These are phyloP conservation scores for Drosophila pachea DNA, from an alignment of 1,140 invertebrate species.

Conservation along the genomic window DNA sequence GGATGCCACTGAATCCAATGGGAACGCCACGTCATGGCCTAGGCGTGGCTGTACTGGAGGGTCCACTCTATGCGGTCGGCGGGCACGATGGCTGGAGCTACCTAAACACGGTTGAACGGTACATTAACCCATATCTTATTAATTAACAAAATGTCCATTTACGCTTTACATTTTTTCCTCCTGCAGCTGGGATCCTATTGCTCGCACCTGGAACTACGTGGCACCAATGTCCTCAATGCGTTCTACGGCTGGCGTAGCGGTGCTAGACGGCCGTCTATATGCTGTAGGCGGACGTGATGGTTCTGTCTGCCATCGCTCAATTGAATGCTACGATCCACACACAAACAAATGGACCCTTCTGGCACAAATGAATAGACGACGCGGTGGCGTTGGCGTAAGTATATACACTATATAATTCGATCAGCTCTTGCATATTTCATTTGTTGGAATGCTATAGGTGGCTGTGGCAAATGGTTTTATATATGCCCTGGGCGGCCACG, in stretches of 20 bases:
- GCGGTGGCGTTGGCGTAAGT: conserved; percentile 90
- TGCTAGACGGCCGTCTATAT: conserved; percentile 92
- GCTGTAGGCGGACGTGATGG: conserved; percentile 96
- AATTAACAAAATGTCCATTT: neutral
- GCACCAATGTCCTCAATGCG: conserved; percentile 91
- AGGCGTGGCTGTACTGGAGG: conserved; percentile 92
- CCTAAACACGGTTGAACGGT: conserved; percentile 93
- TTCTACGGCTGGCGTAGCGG: conserved; percentile 93
- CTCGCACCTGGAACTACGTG: conserved; percentile 92
- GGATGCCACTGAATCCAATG: conserved; percentile 92
- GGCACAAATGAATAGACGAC: conserved; percentile 91
- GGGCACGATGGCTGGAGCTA: conserved; percentile 98
- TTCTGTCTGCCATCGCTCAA: conserved; percentile 92
- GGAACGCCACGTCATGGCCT: conserved; percentile 94
- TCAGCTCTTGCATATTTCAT: neutral
- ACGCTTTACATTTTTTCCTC: neutral
- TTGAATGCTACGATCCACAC: conserved; percentile 95
- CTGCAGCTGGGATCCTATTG: conserved; percentile 89
- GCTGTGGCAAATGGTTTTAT: conserved; percentile 90
- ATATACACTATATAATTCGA: neutral
- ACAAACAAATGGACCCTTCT: conserved; percentile 93
- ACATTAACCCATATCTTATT: neutral
- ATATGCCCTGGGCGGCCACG: conserved; percentile 93
- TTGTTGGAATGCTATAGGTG: conserved; percentile 79
- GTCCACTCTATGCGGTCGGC: conserved; percentile 95